phyloP scores from a whole-genome alignment of 2,888 invertebrate genomes.

The Cheilosia scutellata region DNA sequence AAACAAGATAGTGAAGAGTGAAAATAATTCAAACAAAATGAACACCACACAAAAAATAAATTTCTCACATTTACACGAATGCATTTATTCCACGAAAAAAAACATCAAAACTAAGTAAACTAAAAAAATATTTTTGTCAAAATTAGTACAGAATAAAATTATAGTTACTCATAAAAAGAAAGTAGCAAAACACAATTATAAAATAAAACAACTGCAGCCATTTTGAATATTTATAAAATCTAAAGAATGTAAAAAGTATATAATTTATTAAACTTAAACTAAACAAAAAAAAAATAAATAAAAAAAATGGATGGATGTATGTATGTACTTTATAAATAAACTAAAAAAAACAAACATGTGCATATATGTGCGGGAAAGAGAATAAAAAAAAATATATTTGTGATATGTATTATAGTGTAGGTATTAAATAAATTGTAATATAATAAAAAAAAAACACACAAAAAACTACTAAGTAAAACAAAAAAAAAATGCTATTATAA shows the following conservation, averaged over 20 bases:
- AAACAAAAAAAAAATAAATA: constrained; percentile 32
- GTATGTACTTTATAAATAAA: constrained; percentile 55
- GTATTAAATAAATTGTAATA: constrained; percentile 75
- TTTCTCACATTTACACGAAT: constrained; percentile 74
- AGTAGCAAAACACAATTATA: constrained; percentile 64
- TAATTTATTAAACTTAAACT: constrained; percentile 61
- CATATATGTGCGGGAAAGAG: constrained; percentile 63
- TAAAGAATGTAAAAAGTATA: constrained; percentile 36
- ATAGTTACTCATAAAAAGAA: constrained; percentile 45
- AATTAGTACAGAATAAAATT: constrained; percentile 49
- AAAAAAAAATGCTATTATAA: constrained; percentile 69
- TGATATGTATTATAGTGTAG: constrained; percentile 77
- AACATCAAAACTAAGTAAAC: background rate
- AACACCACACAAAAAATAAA: constrained; percentile 37
- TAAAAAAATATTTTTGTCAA: constrained; percentile 63
- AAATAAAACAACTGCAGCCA: constrained; percentile 58
- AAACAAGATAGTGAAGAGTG: constrained; percentile 66
- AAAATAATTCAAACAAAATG: constrained; percentile 30
- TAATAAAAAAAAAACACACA: constrained; percentile 49
- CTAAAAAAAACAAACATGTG: constrained; percentile 39
- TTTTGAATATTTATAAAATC: constrained; percentile 68
- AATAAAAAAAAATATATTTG: constrained; percentile 75
- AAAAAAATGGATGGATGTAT: constrained; percentile 51
- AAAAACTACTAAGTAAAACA: constrained; percentile 72
- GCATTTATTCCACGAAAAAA: constrained; percentile 66